phyloP scores from a whole-genome alignment of 2,888 invertebrate species.

The Cosmia trapezina region DNA sequence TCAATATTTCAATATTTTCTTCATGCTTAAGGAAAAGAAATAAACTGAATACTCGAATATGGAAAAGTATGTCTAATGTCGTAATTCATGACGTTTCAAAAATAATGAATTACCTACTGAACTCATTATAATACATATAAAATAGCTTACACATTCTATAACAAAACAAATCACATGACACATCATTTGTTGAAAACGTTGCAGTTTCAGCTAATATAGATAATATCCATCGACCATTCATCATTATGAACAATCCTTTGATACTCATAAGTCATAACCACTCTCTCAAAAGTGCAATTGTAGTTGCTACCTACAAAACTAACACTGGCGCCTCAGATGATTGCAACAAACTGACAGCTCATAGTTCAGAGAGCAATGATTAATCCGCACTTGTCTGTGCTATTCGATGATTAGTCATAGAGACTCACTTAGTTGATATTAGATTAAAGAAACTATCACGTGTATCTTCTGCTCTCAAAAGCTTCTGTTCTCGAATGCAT shows the following conservation, averaged over 20 bases:
- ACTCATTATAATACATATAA: too few species aligned
- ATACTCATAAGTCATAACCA: too few species aligned
- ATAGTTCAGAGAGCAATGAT: conserved; percentile 26
- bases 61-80: background rate
- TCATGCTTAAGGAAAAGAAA: background rate
- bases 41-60: background rate
- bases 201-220: background rate
- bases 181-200: background rate
- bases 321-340: background rate
- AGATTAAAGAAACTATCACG: conserved; percentile 33
- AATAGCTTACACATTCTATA: background rate
- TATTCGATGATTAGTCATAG: conserved; percentile 39
- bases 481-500: conserved; percentile 12
- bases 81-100: background rate
- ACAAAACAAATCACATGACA: background rate
- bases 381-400: conserved; percentile 20
- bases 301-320: background rate
- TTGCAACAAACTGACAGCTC: conserved; percentile 33
- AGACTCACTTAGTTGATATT: background rate
- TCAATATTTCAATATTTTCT: background rate
- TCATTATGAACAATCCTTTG: background rate
- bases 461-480: background rate
- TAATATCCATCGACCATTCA: background rate
- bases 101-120: background rate
- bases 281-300: background rate